Conservation (phyloP, 2,888 invertebrate genomes). For the Brenthis ino region DNA sequence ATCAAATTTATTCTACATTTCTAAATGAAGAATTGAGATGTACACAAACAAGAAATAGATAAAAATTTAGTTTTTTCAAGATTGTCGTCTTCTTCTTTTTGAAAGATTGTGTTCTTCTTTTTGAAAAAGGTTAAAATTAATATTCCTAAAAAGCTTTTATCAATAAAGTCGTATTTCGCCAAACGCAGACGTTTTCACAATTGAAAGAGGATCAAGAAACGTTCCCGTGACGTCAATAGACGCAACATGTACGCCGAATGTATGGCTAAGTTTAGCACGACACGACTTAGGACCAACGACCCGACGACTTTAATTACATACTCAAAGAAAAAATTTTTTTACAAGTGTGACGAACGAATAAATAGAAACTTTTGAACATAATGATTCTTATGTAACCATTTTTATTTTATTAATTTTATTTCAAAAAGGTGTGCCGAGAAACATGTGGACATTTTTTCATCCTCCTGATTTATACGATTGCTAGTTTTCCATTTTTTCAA, state of each 20-base stretch:
- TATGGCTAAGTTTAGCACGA: constrained; percentile 7
- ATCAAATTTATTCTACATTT: constrained; percentile 3
- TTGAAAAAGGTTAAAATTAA: too few relatives aligned
- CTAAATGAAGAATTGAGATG: constrained; percentile 2
- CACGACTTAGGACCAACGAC: not conserved
- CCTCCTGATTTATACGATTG: too few relatives aligned
- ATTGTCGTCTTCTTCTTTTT: too few relatives aligned
- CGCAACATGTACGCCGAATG: not conserved
- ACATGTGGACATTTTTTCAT: too few relatives aligned
- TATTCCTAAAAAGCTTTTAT: not conserved
- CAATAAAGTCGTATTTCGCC: not conserved
- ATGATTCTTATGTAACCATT: too few relatives aligned
- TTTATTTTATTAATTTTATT: too few relatives aligned
- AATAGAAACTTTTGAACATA: too few relatives aligned
- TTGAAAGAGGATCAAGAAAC: not conserved
- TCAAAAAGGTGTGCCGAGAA: too few relatives aligned
- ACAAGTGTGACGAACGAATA: too few relatives aligned
- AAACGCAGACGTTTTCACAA: not conserved
- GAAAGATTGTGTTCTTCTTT: too few relatives aligned
- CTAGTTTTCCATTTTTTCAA: too few relatives aligned
- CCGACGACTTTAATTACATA: not conserved
- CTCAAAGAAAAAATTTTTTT: not conserved
- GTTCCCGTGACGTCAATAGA: constrained; percentile 5
- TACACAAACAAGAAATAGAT: constrained; percentile 1
- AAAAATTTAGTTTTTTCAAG: not conserved